phyloP scores from a whole-genome alignment of 2,797 vertebrate species.

The Tiaroga cobitis region DNA sequence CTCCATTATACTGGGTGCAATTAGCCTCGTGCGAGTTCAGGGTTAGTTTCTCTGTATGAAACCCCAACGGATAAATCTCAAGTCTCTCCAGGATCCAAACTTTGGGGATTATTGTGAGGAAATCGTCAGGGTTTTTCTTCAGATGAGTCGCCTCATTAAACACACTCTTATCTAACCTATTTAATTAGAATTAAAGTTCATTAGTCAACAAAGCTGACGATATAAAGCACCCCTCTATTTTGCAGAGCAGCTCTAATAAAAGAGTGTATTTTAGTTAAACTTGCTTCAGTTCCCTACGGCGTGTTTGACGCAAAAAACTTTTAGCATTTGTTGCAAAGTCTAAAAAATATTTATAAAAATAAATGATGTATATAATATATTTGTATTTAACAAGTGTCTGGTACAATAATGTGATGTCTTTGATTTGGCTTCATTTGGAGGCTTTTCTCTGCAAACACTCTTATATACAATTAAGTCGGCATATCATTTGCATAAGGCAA shows the following conservation, averaged over 20 bases:
- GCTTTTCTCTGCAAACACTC: not conserved
- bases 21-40: slow-evolving; percentile 64
- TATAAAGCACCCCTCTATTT: slow-evolving; percentile 46
- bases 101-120: slow-evolving; percentile 43
- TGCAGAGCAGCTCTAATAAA: slow-evolving; percentile 35
- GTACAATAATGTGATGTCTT: not conserved
- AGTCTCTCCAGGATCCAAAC: slow-evolving; percentile 49
- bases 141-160: slow-evolving; percentile 55
- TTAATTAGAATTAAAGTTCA: slow-evolving; percentile 55
- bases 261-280: slow-evolving; percentile 23
- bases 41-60: slow-evolving; percentile 45
- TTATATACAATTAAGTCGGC: not conserved
- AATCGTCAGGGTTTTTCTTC: slow-evolving; percentile 39
- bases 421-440: not conserved
- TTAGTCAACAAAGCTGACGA: slow-evolving; percentile 52
- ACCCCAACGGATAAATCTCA: slow-evolving; percentile 25
- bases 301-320: not conserved
- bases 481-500: slow-evolving; percentile 9
- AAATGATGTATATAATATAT: not conserved
- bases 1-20: slow-evolving; percentile 67
- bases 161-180: slow-evolving; percentile 47
- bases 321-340: not conserved
- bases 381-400: not conserved
- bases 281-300: not conserved
- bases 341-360: not conserved